phyloP scores from a whole-genome alignment of 1,140 invertebrate species.

The Bradynema listronoti region DNA sequence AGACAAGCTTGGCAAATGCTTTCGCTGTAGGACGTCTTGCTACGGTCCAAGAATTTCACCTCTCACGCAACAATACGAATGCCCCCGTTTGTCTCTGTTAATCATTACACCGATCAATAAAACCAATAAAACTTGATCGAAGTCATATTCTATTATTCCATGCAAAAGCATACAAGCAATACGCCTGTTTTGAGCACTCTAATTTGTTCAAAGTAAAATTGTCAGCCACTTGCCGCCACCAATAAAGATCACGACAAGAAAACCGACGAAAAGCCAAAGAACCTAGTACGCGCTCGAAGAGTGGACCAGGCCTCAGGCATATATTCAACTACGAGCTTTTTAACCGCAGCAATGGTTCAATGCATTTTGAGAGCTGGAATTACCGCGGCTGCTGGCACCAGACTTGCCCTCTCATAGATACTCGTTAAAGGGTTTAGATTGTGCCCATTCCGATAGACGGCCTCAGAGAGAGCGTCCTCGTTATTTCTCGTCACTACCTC shows the following conservation, averaged over 20 bases:
- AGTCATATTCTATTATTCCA: conserved; percentile 76
- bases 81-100: conserved; percentile 51
- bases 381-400: conserved; percentile 68
- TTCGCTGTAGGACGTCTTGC: conserved; percentile 70
- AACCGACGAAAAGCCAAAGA: conserved; percentile 15
- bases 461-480: conserved; percentile 71
- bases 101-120: conserved; percentile 40
- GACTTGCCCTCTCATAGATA: conserved; percentile 81
- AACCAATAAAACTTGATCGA: conserved; percentile 67
- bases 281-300: conserved; percentile 25
- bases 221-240: too few species aligned
- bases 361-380: conserved; percentile 83
- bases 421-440: conserved; percentile 81
- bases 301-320: conserved; percentile 14
- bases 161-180: conserved; percentile 71
- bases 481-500: conserved; percentile 79
- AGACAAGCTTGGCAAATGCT: conserved; percentile 68
- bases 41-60: conserved; percentile 67
- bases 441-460: conserved; percentile 79
- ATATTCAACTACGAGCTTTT: conserved; percentile 61
- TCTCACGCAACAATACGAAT: conserved; percentile 49
- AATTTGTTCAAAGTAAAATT: too few species aligned
- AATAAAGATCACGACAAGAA: not conserved
- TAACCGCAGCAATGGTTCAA: conserved; percentile 68
- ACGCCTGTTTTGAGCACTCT: conserved; percentile 74